Conservation (phyloP, 2,888 invertebrate species). For the Ectropis crepuscularia region DNA sequence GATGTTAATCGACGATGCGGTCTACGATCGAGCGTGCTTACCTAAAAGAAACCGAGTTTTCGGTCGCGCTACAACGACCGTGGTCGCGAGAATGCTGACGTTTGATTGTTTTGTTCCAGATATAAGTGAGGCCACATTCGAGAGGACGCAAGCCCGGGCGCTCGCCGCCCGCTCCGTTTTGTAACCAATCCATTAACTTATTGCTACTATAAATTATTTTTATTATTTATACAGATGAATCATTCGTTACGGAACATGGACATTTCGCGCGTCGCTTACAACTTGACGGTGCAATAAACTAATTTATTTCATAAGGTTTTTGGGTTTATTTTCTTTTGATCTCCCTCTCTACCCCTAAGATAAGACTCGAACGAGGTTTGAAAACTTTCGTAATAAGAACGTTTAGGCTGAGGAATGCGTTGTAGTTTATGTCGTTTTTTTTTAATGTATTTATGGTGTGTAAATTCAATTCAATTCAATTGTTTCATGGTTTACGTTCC, state of each 20-base stretch:
- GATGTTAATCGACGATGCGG: no score
- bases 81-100: background rate
- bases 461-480: no score
- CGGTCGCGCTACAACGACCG: no score
- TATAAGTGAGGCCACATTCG: slow-evolving; percentile 54
- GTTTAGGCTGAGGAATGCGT: no score
- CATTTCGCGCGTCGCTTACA: slow-evolving; percentile 65
- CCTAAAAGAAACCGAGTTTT: no score
- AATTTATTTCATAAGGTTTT: slow-evolving; percentile 80
- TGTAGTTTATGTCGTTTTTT: no score
- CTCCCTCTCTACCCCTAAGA: slow-evolving; percentile 7
- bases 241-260: slow-evolving; percentile 75
- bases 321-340: slow-evolving; percentile 55
- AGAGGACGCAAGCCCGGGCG: slow-evolving; percentile 56
- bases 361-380: no score
- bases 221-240: slow-evolving; percentile 83
- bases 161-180: slow-evolving; percentile 73
- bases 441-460: no score
- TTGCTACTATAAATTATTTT: slow-evolving; percentile 83
- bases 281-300: slow-evolving; percentile 80
- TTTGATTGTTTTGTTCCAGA: slow-evolving; percentile 57
- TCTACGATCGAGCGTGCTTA: no score
- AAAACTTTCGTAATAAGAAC: no score
- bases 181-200: slow-evolving; percentile 83
- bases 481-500: no score